Percentiles rank a stretch among this genome's conserved stretches.
Conservation (phyloP, 2,888 invertebrate species). For the Erannis defoliaria region DNA sequence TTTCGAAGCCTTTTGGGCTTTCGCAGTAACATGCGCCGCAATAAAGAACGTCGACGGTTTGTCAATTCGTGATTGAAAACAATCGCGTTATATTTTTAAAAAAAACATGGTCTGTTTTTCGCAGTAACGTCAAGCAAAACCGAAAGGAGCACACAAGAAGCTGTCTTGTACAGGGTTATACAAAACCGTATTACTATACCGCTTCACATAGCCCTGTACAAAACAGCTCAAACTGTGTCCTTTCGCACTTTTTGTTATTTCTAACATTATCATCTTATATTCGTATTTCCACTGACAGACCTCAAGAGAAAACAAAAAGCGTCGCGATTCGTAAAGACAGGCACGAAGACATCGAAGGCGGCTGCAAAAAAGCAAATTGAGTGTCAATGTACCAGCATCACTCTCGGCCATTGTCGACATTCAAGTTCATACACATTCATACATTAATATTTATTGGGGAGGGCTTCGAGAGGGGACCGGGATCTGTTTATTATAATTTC, state of each 20-base stretch:
- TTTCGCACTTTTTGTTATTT: neutral
- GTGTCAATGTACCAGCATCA: conserved; percentile 86
- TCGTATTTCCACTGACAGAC: conserved; percentile 11
- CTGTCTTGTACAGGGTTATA: too few relatives aligned
- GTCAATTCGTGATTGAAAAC: too few relatives aligned
- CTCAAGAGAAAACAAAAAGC: conserved; percentile 26
- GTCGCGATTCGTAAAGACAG: conserved; percentile 45
- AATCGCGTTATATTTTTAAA: too few relatives aligned
- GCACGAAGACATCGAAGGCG: conserved; percentile 50
- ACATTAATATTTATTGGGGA: conserved; percentile 85
- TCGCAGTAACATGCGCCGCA: too few relatives aligned
- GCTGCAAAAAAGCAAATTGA: conserved; percentile 76
- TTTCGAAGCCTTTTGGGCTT: too few relatives aligned
- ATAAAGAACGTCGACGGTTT: too few relatives aligned
- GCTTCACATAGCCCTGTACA: neutral
- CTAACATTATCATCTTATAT: conserved; percentile 1
- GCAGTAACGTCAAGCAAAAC: too few relatives aligned
- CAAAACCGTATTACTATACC: too few relatives aligned
- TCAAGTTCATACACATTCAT: conserved; percentile 84
- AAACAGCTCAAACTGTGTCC: neutral
- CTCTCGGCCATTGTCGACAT: conserved; percentile 71
- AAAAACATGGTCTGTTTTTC: too few relatives aligned
- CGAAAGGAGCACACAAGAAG: too few relatives aligned
- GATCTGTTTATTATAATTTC: conserved; percentile 86
- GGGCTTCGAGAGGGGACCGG: conserved; percentile 74